Conservation (phyloP, 2,797 vertebrate species). For the Ctenochaetus hawaiiensis region DNA sequence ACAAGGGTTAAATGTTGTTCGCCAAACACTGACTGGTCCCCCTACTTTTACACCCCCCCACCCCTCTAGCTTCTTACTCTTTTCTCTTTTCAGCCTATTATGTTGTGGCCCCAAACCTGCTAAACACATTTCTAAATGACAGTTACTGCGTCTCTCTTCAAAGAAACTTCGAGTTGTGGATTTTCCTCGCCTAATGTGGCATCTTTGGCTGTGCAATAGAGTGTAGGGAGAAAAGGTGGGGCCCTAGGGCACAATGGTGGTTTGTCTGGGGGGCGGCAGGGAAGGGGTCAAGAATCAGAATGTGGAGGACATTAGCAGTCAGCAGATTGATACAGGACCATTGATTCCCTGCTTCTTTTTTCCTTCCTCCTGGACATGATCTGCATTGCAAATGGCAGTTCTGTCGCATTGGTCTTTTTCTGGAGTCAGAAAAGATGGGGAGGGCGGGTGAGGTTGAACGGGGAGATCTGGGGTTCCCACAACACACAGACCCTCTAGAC, state of each 20-base stretch:
- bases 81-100: slow-evolving; percentile 82
- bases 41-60: slow-evolving; percentile 37
- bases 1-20: slow-evolving; percentile 86
- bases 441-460: slow-evolving; percentile 27
- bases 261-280: slow-evolving; percentile 80
- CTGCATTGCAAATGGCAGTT: slow-evolving; percentile 89
- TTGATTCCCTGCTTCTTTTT: slow-evolving; percentile 83
- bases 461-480: slow-evolving; percentile 79
- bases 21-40: slow-evolving; percentile 79
- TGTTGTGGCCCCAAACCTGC: slow-evolving; percentile 81
- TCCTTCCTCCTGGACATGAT: slow-evolving; percentile 82
- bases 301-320: slow-evolving; percentile 89
- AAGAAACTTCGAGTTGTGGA: slow-evolving; percentile 82
- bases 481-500: slow-evolving; percentile 79
- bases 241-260: slow-evolving; percentile 76
- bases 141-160: slow-evolving; percentile 79
- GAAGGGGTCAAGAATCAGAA: slow-evolving; percentile 89
- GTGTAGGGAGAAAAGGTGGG: slow-evolving; percentile 65
- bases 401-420: slow-evolving; percentile 82
- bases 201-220: slow-evolving; percentile 75
- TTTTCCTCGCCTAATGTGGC: slow-evolving; percentile 86
- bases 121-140: slow-evolving; percentile 87
- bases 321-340: slow-evolving; percentile 89
- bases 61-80: slow-evolving; percentile 38
- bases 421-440: slow-evolving; percentile 79